Conservation (phyloP, 2,888 invertebrate genomes). For the Synergus laeviventris region DNA sequence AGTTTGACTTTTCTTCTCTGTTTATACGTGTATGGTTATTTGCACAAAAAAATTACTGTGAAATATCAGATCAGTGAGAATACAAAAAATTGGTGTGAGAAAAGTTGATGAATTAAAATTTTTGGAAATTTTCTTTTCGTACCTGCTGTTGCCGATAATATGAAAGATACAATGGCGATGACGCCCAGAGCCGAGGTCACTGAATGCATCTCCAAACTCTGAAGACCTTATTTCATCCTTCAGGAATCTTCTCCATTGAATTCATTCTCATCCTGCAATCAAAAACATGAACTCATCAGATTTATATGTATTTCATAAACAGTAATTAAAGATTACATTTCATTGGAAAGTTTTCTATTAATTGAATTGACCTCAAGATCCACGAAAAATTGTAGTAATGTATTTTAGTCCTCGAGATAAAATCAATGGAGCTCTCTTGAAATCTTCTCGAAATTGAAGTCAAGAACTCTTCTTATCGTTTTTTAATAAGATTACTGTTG, state of each 20-base stretch:
- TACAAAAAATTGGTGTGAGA: too few species aligned
- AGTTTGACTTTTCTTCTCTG: too few species aligned
- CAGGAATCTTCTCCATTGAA: constrained; percentile 69
- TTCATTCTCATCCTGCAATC: constrained; percentile 61
- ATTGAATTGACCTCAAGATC: neutral
- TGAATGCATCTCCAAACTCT: constrained; percentile 68
- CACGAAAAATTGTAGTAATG: neutral
- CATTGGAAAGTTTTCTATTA: too few species aligned
- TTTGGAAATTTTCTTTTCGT: too few species aligned
- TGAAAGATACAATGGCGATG: constrained; percentile 69
- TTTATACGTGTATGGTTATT: too few species aligned
- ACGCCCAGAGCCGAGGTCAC: constrained; percentile 69
- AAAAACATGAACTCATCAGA: neutral
- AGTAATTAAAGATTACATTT: too few species aligned
- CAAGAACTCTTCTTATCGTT: neutral
- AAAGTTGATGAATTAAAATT: too few species aligned
- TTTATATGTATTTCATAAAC: too few species aligned
- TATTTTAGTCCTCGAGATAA: neutral
- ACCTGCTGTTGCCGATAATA: constrained; percentile 68
- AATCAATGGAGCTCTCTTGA: neutral
- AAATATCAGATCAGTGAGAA: too few species aligned
- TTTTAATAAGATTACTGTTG: too few species aligned
- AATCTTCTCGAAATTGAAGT: neutral
- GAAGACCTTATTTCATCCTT: constrained; percentile 66
- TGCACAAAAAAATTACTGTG: too few species aligned